Evolutionary conservation across 2,113 vertebrate species (phyloP).

Genomic region (Platanista minor): DNA sequence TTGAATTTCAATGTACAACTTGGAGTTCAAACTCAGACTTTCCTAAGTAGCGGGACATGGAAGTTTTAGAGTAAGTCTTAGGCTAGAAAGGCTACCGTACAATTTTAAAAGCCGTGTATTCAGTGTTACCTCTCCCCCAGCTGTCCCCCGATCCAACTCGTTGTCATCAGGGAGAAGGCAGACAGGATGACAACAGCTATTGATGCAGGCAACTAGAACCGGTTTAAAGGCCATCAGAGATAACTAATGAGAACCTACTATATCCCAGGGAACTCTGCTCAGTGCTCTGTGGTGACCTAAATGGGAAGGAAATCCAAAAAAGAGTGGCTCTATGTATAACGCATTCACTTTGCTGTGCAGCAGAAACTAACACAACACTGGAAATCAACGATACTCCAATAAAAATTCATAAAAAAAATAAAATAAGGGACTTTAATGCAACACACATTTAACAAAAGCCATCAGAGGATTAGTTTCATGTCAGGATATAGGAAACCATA

Average conservation of each 20-base stretch:
- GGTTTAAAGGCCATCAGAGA: background rate
- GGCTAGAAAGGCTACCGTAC: background rate
- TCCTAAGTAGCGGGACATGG: background rate
- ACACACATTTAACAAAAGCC: too few species aligned
- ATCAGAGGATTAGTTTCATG: background rate
- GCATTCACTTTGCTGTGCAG: too few species aligned
- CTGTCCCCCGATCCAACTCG: background rate
- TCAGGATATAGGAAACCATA: background rate
- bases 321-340: too few species aligned
- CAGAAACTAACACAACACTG: too few species aligned
- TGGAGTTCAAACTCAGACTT: background rate
- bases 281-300: too few species aligned
- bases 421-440: too few species aligned
- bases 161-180: background rate
- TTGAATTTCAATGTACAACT: background rate
- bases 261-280: too few species aligned
- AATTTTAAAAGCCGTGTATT: background rate
- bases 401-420: too few species aligned
- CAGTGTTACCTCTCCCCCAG: background rate
- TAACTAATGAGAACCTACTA: too few species aligned
- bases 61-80: background rate
- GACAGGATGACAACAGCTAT: background rate
- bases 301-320: too few species aligned
- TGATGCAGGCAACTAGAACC: background rate
- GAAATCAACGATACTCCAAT: too few species aligned